Base-by-base conservation (phyloP, 2,797 vertebrate genomes). In the Pachyuromys duprasi region DNA sequence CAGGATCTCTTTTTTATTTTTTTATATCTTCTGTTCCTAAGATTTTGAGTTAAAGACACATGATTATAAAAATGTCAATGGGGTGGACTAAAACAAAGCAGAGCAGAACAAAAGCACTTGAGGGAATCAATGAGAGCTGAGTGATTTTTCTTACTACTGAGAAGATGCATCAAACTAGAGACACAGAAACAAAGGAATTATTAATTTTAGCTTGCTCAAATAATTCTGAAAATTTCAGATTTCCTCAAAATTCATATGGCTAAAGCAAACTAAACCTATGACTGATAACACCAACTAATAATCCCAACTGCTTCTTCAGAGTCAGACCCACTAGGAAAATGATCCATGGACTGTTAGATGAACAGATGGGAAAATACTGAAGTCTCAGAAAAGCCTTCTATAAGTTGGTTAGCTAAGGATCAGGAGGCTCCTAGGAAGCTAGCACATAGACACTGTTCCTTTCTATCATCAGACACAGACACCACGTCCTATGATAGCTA, bases 291-390 rank as follows among this genome's bases (percentile, higher is more conserved):
- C 11, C 78, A 93, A 92, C 6, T 70, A 79, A 75, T 39, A 83
- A 72, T 42, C 12, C 2, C 3, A 76, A 26, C 78, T 93, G 4
- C 67, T 76, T 94, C 57, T 87, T 81, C 36, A 83, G 45, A 80
- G 33, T 72, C 42, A 62, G 33, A 17, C 5, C 26, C 15, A 76
- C 3, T 42, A 18, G 31, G 11, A 7, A 88, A 89, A 78, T 62
- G 33, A 89, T 89, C 3, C 67, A 83, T 69, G 14, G 28, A 45
- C 26, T 39, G 14, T 24, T 31, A n/a, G 57, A 83, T 90, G 14
- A 69, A 92, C 87, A 91, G 65, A 60, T 33, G 53, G 11, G 42
- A 95, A 93, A 93, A 93, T 89, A 24, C 12, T 65, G 78, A 80
- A 95, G 55, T 24, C 57, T 69, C 9, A 49, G 9, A 3, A 4